Evolutionary conservation across 2,888 invertebrate species (phyloP), one percentile per base, ranked within the genome.

Genomic region (Exephanes ischioxanthus): DNA sequence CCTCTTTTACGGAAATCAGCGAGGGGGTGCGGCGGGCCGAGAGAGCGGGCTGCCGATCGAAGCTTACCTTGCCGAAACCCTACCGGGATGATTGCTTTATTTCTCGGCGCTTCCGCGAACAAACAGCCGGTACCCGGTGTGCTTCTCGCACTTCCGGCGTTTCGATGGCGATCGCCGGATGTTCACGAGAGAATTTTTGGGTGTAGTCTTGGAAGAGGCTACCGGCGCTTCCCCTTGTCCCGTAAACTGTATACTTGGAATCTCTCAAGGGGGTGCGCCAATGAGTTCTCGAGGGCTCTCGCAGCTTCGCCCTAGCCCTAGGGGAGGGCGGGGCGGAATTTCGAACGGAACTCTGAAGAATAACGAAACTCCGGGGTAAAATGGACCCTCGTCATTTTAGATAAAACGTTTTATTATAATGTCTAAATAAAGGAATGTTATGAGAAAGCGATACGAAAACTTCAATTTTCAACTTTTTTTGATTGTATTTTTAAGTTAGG

Each of bases 41-140:
- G 14, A 19, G 26, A 33, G 37, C n/a, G 58, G 37, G 11, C 41
- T 0, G 41, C 41, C 26, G 75, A 80, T 75, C 53, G 53, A 79
- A 84, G 70, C 66, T 84, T 84, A 75, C 63, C 75, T 84, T 76
- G 55, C 70, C 55, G 45, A 53, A 63, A 9, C 41, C 70, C 68
- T 70, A 70, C 48, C 70, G 75, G 75, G 51, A 45, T 48, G 75
- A 83, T 83, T 80, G 75, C 83, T 84, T 71, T 71, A 80, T 80
- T 68, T 66, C 61, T 84, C 79, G 68, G 70, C 67, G 68, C 73
- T 75, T 68, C 58, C 68, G 75, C 26, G 66, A 78, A 78, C 66
- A 77, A 72, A 83, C 66, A 77, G 26, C 51, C 68, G 22, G 22
- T 51, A 77, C n/a, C 61, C 61, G 22, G 22, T 51, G 26, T n/a